Conservation (phyloP, 2,888 invertebrate genomes). For the Sympetrum striolatum region DNA sequence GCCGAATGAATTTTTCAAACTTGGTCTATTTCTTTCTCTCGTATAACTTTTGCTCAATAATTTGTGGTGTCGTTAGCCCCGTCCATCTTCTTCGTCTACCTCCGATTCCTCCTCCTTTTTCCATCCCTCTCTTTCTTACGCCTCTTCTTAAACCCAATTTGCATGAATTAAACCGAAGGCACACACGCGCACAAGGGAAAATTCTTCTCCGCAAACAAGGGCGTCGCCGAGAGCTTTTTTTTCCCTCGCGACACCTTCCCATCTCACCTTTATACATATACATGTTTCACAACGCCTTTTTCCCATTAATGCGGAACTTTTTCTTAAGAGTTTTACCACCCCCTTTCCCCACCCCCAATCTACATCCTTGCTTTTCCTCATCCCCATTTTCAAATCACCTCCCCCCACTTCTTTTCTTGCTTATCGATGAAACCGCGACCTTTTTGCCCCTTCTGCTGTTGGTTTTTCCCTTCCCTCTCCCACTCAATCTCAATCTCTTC, state of each 20-base stretch:
- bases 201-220: conserved; percentile 11
- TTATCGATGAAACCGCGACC: background rate
- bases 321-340: background rate
- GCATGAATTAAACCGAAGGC: conserved; percentile 35
- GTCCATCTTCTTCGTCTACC: background rate
- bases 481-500: background rate
- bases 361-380: background rate
- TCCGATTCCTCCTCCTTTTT: background rate
- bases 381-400: background rate
- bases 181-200: background rate
- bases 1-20: too few species aligned
- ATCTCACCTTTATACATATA: conserved; percentile 27
- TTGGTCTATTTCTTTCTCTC: background rate
- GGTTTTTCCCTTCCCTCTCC: background rate
- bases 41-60: conserved; percentile 21
- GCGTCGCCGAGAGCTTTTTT: background rate
- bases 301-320: conserved; percentile 15
- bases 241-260: background rate
- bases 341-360: background rate
- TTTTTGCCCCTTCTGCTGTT: background rate
- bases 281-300: conserved; percentile 13
- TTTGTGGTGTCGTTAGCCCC: conserved; percentile 28
- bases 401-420: background rate
- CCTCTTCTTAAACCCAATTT: conserved; percentile 37
- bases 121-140: background rate